Evolutionary conservation across 30 jellyfish, hydroid and myxozoan species (phyloP), one percentile per base, ranked within the genome.

Genomic region (Aurelia sp.): DNA sequence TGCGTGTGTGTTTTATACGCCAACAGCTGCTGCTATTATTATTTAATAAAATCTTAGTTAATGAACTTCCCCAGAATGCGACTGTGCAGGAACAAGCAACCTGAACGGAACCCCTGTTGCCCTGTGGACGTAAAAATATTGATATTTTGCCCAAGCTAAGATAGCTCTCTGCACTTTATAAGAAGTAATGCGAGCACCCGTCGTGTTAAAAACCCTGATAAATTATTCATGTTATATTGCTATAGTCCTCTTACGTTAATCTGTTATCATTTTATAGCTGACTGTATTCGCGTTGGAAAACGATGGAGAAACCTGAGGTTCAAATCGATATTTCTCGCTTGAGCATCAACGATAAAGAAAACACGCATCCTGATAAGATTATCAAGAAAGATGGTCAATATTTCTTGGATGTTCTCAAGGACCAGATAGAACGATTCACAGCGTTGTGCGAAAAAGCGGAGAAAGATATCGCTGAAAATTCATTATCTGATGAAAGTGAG

Each of bases 401-500:
- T 63, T 93, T 77, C 67, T 72, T 93, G 81, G 97, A 63, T 9
- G 63, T 94, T 67, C 67, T 93, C 21, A 89, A 88, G 53, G 74
- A 80, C 59, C 91, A 93, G 60, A 72, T 75, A 19, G 93, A 72
- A 20, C 75, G 89, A 65, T 61, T 91, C 78, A 91, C 84, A 18
- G 79, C 91, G 9, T 76, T 91, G 35, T 83, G 90, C 66, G 88
- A 85, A 52, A 67, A 65, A 73, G 94, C 98, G 13, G 98, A 85
- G 77, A 78, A 80, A 78, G 98, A 91, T 69, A 67, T 90, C 41
- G 74, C 96, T 33, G 84, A 83, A 38, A 74, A 75, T 57, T 57
- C 86, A 6, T 41, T 91, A 55, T 69, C 98, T 35, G 98, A 91
- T 33, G 98, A 91, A 85, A 95, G 98, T 91, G 40, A 72, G 96